A percentile compares a stretch with the other conserved stretches of the same genome.
phyloP scores from a whole-genome alignment of 2,888 invertebrate species.

The Sussaba pulchella region DNA sequence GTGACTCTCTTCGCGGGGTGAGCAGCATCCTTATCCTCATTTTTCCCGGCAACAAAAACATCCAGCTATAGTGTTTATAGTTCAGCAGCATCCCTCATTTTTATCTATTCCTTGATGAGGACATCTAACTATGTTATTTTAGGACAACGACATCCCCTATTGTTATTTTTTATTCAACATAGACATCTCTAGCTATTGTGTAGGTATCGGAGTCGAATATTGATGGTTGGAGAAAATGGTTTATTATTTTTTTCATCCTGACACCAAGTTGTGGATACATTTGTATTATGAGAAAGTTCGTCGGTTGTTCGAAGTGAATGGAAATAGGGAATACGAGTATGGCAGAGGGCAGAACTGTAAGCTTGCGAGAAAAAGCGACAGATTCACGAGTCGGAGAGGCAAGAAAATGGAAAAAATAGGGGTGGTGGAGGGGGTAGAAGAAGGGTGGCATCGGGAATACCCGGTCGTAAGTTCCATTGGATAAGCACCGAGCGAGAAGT shows the following conservation, averaged over 20 bases:
- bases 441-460: conserved; percentile 14
- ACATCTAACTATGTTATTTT: too few species aligned
- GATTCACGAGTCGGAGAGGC: neutral
- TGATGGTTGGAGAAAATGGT: neutral
- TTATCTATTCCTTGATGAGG: too few species aligned
- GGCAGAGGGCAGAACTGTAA: neutral
- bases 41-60: too few species aligned
- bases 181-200: too few species aligned
- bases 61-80: too few species aligned
- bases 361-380: neutral
- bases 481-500: conserved; percentile 18
- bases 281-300: conserved; percentile 14
- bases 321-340: conserved; percentile 1
- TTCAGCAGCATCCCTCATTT: too few species aligned
- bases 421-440: neutral
- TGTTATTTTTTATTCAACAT: too few species aligned
- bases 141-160: too few species aligned
- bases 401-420: conserved; percentile 1
- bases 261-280: neutral
- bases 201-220: too few species aligned
- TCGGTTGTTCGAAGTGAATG: conserved; percentile 8
- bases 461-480: conserved; percentile 17
- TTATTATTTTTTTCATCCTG: neutral
- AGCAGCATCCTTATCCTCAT: too few species aligned
- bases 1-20: too few species aligned